These are phyloP conservation scores for Nothobranchius furzeri DNA, from an alignment of 2,113 vertebrate genomes.

Conservation along the genomic window DNA sequence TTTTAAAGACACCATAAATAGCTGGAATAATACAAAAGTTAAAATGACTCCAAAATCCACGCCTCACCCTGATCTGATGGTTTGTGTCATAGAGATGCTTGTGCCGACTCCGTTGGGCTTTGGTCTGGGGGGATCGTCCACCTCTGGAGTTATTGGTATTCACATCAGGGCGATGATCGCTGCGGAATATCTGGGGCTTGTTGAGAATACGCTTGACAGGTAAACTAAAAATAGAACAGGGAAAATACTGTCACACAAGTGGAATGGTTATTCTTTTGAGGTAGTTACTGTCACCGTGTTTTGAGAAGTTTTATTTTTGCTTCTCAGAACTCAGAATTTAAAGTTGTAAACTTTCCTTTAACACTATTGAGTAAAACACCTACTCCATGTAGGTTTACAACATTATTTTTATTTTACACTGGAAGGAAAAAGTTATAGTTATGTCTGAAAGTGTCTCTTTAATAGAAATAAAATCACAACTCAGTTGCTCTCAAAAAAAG, in stretches of 20 bases:
- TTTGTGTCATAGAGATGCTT: slow-evolving; percentile 87
- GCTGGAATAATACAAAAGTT: neutral
- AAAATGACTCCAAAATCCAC: neutral
- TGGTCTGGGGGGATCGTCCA: slow-evolving; percentile 89
- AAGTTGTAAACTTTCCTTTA: too few species aligned
- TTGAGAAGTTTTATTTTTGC: too few species aligned
- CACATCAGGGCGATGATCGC: slow-evolving; percentile 81
- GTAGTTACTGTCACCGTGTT: too few species aligned
- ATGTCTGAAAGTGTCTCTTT: too few species aligned
- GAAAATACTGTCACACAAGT: neutral
- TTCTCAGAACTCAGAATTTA: too few species aligned
- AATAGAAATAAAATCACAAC: too few species aligned
- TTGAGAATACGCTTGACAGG: slow-evolving; percentile 92
- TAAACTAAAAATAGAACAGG: slow-evolving; percentile 76
- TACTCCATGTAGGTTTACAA: too few species aligned
- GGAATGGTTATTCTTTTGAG: neutral
- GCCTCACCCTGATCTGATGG: slow-evolving; percentile 88
- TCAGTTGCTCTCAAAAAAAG: too few species aligned
- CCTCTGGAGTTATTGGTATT: slow-evolving; percentile 86
- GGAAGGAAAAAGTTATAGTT: too few species aligned
- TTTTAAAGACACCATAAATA: too few species aligned
- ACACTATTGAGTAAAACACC: too few species aligned
- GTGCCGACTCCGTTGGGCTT: slow-evolving; percentile 90
- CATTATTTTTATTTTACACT: too few species aligned
- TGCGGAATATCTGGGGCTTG: slow-evolving; percentile 90